Percentiles rank a stretch among this genome's conserved stretches.
Evolutionary conservation across 1,140 invertebrate genomes (phyloP).

Genomic region (Plectrocnemia conspersa): DNA sequence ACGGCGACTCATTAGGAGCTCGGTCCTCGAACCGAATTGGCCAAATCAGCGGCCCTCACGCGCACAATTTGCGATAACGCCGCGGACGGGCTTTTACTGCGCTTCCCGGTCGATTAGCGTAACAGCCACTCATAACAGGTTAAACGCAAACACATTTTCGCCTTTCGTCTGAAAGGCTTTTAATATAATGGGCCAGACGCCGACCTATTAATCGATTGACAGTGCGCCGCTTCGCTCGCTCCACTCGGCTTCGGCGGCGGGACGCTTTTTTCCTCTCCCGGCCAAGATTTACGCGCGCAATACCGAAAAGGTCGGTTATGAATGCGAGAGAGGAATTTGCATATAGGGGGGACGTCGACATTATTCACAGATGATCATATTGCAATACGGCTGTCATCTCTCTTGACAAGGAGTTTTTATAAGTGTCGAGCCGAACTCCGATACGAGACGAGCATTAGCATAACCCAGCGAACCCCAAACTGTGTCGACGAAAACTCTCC

Average conservation of each 20-base stretch:
- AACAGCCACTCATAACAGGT: not conserved
- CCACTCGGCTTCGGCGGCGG: too few relatives aligned
- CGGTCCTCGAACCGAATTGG: too few relatives aligned
- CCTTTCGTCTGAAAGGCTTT: conserved; percentile 9
- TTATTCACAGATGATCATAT: conserved; percentile 33
- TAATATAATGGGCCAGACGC: conserved; percentile 11
- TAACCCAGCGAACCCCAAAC: conserved; percentile 9
- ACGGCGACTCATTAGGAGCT: too few relatives aligned
- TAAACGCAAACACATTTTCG: not conserved
- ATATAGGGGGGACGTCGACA: conserved; percentile 20
- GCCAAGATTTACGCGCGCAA: too few relatives aligned
- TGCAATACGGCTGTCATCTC: conserved; percentile 27
- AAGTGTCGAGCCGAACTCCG: conserved; percentile 28
- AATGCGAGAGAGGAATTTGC: conserved; percentile 1
- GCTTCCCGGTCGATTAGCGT: conserved; percentile 1
- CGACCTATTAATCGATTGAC: too few relatives aligned
- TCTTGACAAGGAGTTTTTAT: conserved; percentile 33
- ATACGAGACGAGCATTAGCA: conserved; percentile 25
- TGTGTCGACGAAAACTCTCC: too few relatives aligned
- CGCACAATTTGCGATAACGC: too few relatives aligned
- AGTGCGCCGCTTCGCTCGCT: too few relatives aligned
- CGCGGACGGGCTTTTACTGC: too few relatives aligned
- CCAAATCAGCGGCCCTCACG: too few relatives aligned
- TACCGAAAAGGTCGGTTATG: too few relatives aligned
- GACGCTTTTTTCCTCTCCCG: not conserved